phyloP scores from a whole-genome alignment of 2,888 invertebrate species.

The Drosophila fungiperda region DNA sequence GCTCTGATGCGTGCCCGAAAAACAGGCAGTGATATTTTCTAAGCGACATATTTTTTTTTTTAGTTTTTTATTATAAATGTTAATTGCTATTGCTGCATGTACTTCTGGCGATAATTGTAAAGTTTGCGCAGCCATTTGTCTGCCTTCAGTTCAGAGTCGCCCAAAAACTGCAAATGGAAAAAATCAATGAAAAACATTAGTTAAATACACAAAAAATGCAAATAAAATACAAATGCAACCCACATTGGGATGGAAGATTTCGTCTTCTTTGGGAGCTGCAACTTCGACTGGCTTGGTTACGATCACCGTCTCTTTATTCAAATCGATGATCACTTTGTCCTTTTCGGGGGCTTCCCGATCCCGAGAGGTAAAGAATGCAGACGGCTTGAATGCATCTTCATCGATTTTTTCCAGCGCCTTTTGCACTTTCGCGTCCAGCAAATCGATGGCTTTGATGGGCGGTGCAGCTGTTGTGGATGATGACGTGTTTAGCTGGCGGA shows the following conservation, averaged over 20 bases:
- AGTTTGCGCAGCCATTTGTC: slow-evolving; percentile 92
- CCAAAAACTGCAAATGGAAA: slow-evolving; percentile 87
- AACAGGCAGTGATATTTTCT: slow-evolving; percentile 93
- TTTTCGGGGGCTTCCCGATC: slow-evolving; percentile 87
- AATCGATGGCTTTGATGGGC: slow-evolving; percentile 63
- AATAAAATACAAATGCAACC: slow-evolving; percentile 72
- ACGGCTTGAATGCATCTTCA: slow-evolving; percentile 89
- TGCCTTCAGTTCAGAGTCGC: slow-evolving; percentile 88
- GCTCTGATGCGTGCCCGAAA: slow-evolving; percentile 89
- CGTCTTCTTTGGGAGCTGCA: slow-evolving; percentile 86
- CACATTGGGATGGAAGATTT: slow-evolving; percentile 89
- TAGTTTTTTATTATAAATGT: slow-evolving; percentile 47
- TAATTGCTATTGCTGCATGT: slow-evolving; percentile 85
- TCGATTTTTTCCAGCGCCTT: slow-evolving; percentile 90
- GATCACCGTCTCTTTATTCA: slow-evolving; percentile 89
- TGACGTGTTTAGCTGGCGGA: slow-evolving; percentile 36
- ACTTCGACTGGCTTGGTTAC: slow-evolving; percentile 86
- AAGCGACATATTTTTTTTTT: slow-evolving; percentile 63
- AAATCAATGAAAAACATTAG: slow-evolving; percentile 2
- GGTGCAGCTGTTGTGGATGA: slow-evolving; percentile 21
- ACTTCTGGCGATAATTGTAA: slow-evolving; percentile 88
- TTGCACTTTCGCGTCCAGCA: slow-evolving; percentile 75
- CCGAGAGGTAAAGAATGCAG: slow-evolving; percentile 86
- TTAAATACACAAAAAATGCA: slow-evolving; percentile 16
- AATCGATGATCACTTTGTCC: slow-evolving; percentile 89